Percentiles rank a stretch among this genome's conserved stretches.
Conservation (phyloP, 2,797 vertebrate genomes). For the Enteromius paludinosus region DNA sequence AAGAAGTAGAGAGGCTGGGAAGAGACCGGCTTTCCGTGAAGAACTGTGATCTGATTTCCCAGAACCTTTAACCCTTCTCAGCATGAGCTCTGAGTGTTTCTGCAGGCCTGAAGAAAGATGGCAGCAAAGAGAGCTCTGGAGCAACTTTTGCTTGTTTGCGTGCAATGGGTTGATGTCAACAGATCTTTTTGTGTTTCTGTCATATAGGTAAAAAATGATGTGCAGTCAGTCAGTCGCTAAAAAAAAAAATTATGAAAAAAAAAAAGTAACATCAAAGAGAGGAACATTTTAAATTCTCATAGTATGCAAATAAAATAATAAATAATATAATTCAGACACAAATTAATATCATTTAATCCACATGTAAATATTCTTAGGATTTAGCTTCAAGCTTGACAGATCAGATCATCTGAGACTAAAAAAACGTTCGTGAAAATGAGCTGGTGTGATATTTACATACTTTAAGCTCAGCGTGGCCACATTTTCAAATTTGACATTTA, state of each 20-base stretch:
- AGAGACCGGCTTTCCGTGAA: background rate
- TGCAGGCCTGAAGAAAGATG: background rate
- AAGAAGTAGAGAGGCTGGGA: background rate
- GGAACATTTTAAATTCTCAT: background rate
- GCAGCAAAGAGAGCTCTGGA: background rate
- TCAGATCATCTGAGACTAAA: background rate
- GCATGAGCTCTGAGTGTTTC: constrained; percentile 5
- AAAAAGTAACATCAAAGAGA: background rate
- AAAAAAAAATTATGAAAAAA: background rate
- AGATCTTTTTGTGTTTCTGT: background rate
- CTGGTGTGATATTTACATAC: constrained; percentile 31
- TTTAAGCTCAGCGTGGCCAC: background rate
- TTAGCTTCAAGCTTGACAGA: background rate
- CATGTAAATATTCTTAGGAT: background rate
- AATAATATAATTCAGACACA: background rate
- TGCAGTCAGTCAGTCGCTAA: background rate
- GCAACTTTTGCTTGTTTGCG: constrained; percentile 1
- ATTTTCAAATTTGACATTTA: constrained; percentile 32
- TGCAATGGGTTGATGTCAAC: background rate
- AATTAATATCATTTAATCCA: background rate
- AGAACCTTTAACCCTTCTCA: constrained; percentile 33
- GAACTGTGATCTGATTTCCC: constrained; percentile 23
- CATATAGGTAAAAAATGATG: background rate
- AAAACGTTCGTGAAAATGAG: constrained; percentile 8
- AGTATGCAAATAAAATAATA: background rate